A percentile compares a stretch with the other conserved stretches of the same genome.
phyloP scores from a whole-genome alignment of 1,140 invertebrate genomes.

The Bathynomus jamesi region DNA sequence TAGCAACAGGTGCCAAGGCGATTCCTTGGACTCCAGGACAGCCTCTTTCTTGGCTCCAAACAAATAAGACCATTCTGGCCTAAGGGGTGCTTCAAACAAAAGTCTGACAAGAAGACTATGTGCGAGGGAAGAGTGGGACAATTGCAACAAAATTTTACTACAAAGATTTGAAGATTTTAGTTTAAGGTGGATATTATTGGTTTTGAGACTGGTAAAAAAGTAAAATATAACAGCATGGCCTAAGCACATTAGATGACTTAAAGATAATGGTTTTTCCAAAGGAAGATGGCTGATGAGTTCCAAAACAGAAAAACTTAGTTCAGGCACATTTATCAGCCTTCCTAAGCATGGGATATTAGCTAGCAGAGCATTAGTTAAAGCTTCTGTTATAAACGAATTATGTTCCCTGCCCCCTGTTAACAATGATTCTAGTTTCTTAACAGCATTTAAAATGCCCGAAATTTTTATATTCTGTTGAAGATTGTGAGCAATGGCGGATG shows the following conservation, averaged over 20 bases:
- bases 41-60: slow-evolving; percentile 30
- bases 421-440: neutral
- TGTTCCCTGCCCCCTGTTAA: neutral
- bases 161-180: slow-evolving; percentile 18
- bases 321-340: slow-evolving; percentile 30
- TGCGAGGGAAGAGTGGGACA: slow-evolving; percentile 31
- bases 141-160: slow-evolving; percentile 31
- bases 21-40: slow-evolving; percentile 18
- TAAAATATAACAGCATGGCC: slow-evolving; percentile 34
- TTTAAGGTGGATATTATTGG: slow-evolving; percentile 23
- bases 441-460: neutral
- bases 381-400: neutral
- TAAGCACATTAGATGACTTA: slow-evolving; percentile 24
- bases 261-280: slow-evolving; percentile 24
- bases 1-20: slow-evolving; percentile 10
- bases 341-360: slow-evolving; percentile 19
- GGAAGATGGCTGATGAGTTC: slow-evolving; percentile 26
- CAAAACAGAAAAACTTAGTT: slow-evolving; percentile 27
- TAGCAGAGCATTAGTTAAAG: slow-evolving; percentile 20
- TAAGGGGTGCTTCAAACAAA: slow-evolving; percentile 34
- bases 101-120: slow-evolving; percentile 35
- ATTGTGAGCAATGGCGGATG: neutral
- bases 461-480: neutral
- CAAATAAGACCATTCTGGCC: slow-evolving; percentile 35
- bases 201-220: slow-evolving; percentile 34